Evolutionary conservation across 2,888 invertebrate genomes (phyloP).

Genomic region (Pemphredon lugubris): DNA sequence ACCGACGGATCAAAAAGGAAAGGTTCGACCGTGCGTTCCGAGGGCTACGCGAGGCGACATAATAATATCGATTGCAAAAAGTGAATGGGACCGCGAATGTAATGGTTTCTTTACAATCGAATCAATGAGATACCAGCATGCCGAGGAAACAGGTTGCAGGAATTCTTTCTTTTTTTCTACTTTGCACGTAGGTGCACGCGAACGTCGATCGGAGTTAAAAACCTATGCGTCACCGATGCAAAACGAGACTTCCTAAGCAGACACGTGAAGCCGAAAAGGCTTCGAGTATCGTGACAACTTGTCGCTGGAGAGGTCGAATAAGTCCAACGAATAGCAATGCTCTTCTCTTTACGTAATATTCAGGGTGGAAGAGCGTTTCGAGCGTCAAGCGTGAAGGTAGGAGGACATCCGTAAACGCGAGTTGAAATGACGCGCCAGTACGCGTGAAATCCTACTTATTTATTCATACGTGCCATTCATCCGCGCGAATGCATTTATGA

Average conservation of each 20-base stretch:
- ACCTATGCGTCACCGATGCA: slow-evolving; percentile 24
- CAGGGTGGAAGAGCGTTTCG: too few relatives aligned
- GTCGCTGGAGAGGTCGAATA: slow-evolving; percentile 43
- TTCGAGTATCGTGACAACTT: slow-evolving; percentile 29
- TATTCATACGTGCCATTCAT: too few relatives aligned
- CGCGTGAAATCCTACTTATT: too few relatives aligned
- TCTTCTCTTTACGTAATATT: slow-evolving; percentile 23
- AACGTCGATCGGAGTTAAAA: slow-evolving; percentile 19
- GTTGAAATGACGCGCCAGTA: too few relatives aligned
- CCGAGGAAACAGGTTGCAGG: slow-evolving; percentile 56
- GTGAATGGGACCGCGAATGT: slow-evolving; percentile 54
- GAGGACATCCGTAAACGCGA: too few relatives aligned
- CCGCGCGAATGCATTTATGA: too few relatives aligned
- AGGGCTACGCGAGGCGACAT: too few relatives aligned
- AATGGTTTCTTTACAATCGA: slow-evolving; percentile 58
- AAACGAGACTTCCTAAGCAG: slow-evolving; percentile 36
- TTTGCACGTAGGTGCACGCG: slow-evolving; percentile 16
- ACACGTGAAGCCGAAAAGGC: slow-evolving; percentile 25
- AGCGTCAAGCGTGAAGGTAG: too few relatives aligned
- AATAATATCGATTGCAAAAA: slow-evolving; percentile 31
- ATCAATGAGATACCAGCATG: slow-evolving; percentile 50
- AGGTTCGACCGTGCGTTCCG: not conserved
- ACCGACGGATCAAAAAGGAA: not conserved
- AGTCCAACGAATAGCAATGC: slow-evolving; percentile 36
- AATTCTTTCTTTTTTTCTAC: slow-evolving; percentile 38